Evolutionary conservation across 2,797 vertebrate genomes (phyloP).

Genomic region (Intellagama lesueurii): DNA sequence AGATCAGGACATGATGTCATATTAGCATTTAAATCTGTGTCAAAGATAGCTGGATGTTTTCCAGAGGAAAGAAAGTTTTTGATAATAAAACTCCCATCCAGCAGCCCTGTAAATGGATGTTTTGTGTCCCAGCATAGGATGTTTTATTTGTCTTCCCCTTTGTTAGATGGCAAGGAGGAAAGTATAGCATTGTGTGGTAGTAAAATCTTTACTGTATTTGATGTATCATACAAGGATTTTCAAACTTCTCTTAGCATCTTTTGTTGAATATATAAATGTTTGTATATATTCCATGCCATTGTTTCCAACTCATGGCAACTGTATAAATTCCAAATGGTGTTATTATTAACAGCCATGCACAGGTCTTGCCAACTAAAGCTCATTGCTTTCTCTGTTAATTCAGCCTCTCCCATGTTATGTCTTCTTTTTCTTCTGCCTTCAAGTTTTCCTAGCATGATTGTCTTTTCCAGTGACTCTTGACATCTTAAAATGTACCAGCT

Average conservation of each 20-base stretch:
- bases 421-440: too few species aligned
- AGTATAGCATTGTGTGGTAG: slow-evolving; percentile 11
- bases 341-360: too few species aligned
- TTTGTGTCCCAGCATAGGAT: slow-evolving; percentile 34
- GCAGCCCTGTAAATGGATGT: slow-evolving; percentile 49
- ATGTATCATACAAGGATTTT: slow-evolving; percentile 37
- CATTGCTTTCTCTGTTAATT: too few species aligned
- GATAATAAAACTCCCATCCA: slow-evolving; percentile 56
- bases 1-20: slow-evolving; percentile 69
- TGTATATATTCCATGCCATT: too few species aligned
- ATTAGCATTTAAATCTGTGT: slow-evolving; percentile 67
- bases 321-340: too few species aligned
- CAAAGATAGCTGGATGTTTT: slow-evolving; percentile 72
- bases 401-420: too few species aligned
- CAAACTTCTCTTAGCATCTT: slow-evolving; percentile 30
- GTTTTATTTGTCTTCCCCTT: slow-evolving; percentile 33
- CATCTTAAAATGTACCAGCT: too few species aligned
- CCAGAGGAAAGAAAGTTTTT: slow-evolving; percentile 71
- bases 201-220: slow-evolving; percentile 33
- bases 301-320: too few species aligned
- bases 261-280: too few species aligned
- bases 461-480: too few species aligned
- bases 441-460: too few species aligned
- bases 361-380: too few species aligned
- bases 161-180: slow-evolving; percentile 32